These are phyloP conservation scores for Amblyopsis hoosieri DNA, from an alignment of 2,797 vertebrate species.

Conservation along the genomic window DNA sequence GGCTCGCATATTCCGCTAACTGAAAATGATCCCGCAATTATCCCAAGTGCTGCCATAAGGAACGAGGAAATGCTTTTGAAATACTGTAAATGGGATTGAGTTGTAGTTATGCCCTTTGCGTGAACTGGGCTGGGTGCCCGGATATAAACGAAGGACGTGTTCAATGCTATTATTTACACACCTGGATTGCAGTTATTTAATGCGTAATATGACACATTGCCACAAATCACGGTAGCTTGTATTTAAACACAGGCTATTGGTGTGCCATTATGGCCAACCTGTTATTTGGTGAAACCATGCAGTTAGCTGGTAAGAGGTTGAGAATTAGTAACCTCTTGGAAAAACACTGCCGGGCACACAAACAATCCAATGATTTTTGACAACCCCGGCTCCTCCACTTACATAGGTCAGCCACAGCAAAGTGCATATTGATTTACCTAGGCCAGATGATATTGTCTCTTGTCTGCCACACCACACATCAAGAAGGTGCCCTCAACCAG, in stretches of 20 bases:
- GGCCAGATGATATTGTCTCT: conserved; percentile 74
- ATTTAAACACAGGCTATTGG: neutral
- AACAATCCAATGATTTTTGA: conserved; percentile 48
- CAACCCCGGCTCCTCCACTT: conserved; percentile 46
- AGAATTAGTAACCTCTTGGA: conserved; percentile 1
- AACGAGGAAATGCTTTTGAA: neutral
- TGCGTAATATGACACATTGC: neutral
- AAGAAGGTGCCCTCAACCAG: conserved; percentile 69
- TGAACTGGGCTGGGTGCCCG: neutral
- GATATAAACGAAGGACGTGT: too few relatives aligned
- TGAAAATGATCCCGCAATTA: neutral
- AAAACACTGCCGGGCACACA: conserved; percentile 19
- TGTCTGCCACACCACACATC: conserved; percentile 51
- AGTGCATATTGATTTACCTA: conserved; percentile 73
- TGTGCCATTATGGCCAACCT: neutral
- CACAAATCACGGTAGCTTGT: neutral
- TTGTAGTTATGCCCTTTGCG: neutral
- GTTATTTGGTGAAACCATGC: neutral
- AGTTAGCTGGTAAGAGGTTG: neutral
- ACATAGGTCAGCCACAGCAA: conserved; percentile 71
- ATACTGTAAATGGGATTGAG: neutral
- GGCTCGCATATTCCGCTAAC: neutral
- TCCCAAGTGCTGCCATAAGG: neutral
- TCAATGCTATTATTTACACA: neutral
- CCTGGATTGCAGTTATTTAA: neutral